Percentiles rank a stretch among this genome's conserved stretches.
phyloP scores from a whole-genome alignment of 92 coral and sea anemone species.

The Bergia sp. region DNA sequence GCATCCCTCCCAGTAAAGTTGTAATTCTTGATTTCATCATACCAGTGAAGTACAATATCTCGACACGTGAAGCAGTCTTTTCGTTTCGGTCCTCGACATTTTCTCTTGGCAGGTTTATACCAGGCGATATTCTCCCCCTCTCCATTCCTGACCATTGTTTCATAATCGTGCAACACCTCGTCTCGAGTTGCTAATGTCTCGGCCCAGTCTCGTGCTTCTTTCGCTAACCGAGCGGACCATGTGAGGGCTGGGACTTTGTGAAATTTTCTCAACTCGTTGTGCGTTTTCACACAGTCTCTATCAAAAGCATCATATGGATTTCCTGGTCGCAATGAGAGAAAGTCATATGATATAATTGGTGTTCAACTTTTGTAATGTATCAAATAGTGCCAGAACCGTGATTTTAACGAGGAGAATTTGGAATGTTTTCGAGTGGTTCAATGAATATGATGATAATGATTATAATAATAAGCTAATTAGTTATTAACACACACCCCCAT shows the following conservation, averaged over 20 bases:
- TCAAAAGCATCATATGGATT: slow-evolving; percentile 55
- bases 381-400: too few relatives aligned
- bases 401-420: too few relatives aligned
- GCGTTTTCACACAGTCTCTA: slow-evolving; percentile 51
- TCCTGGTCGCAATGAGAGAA: slow-evolving; percentile 2
- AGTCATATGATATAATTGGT: too few relatives aligned
- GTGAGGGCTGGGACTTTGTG: slow-evolving; percentile 53
- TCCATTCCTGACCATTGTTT: slow-evolving; percentile 53
- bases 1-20: slow-evolving; percentile 47
- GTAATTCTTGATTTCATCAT: slow-evolving; percentile 46
- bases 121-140: slow-evolving; percentile 68
- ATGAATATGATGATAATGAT: too few relatives aligned
- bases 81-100: slow-evolving; percentile 43
- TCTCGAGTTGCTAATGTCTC: slow-evolving; percentile 56
- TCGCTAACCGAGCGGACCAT: slow-evolving; percentile 58
- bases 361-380: neutral
- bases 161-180: slow-evolving; percentile 51
- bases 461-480: too few relatives aligned
- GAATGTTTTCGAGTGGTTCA: too few relatives aligned
- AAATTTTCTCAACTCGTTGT: slow-evolving; percentile 50
- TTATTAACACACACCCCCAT: too few relatives aligned
- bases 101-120: slow-evolving; percentile 28
- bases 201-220: slow-evolving; percentile 62
- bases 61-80: slow-evolving; percentile 13
- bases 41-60: slow-evolving; percentile 39